Base-by-base conservation (phyloP, 2,113 vertebrate genomes). In the Rousettus leschenaultii region DNA sequence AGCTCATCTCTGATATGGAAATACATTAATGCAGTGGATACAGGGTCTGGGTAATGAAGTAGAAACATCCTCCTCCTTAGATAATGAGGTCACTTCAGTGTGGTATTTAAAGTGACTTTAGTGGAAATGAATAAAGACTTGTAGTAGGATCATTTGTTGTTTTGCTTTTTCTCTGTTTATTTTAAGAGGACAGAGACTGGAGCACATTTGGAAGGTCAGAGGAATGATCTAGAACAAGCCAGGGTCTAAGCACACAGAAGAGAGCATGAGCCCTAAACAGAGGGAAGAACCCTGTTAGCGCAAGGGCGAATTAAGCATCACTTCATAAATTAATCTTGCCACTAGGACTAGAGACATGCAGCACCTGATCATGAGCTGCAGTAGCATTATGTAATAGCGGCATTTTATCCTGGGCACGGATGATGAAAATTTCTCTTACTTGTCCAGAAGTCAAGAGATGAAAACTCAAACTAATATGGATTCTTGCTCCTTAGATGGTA, bases 71-170 rank as follows among this genome's bases (percentile, higher is more conserved):
- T 77, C 45, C 26, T 75, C 28, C 40, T 78, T 53, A 63, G 4
- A 89, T 63, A 88, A 86, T 59, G 65, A 63, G 61, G 57, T 45
- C 18, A 66, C 59, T 91, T 85, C 21, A 26, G 57, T 48, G 73
- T 82, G 66, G 78, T n/a, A 78, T 78, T 91, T 38, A 71, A 85
- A 22, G 68, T 57, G 43, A 43, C 82, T 1, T 48, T 65, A 82
- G 8, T 35, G 38, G 18, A 94, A 6, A 26, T 51, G 21, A 94
- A 16, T 61, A 26, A 59, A 74, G 48, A 84, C 1, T 0, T 21
- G 14, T 9, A 30, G 30, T 14, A 90, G 16, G 38, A 66, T 87
- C 12, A 57, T 80, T 87, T 87, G 14, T n/a, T 88, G 10, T 51
- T 35, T 43, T 30, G 18, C 3, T 15, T 96, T 57, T 82, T 38